Percentiles rank a stretch among this genome's conserved stretches.
Conservation (phyloP, 2,113 vertebrate species). For the Muscicapa adusta region DNA sequence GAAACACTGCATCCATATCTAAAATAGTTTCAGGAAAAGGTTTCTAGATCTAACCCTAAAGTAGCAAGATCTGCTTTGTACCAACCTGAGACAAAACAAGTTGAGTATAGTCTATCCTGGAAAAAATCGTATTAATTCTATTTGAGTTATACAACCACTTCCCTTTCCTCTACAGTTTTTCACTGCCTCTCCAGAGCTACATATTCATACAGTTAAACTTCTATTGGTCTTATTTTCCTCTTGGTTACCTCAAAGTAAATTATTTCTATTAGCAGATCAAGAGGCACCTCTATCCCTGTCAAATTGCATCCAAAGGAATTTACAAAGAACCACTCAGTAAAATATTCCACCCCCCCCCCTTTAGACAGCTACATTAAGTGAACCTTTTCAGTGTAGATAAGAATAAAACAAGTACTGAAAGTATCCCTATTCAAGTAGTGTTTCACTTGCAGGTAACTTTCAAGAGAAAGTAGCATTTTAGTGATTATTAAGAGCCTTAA, state of each 20-base stretch:
- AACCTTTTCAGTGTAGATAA: background rate
- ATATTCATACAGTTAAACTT: background rate
- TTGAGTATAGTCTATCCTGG: background rate
- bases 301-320: background rate
- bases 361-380: background rate
- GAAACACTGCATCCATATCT: background rate
- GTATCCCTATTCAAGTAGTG: background rate
- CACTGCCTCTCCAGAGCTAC: background rate
- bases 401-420: background rate
- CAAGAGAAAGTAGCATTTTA: background rate
- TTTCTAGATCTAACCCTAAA: background rate
- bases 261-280: background rate
- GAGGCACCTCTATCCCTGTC: background rate
- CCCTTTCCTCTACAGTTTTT: background rate
- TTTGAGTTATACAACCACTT: background rate
- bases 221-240: background rate
- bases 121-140: background rate
- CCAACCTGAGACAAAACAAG: background rate
- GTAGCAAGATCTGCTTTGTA: background rate
- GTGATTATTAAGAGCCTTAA: background rate
- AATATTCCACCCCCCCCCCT: accelerated
- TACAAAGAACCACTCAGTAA: background rate
- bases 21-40: background rate
- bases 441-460: background rate
- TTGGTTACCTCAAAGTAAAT: background rate